Base-by-base conservation (phyloP, 2,888 invertebrate genomes). In the Drosophila mulleri region DNA sequence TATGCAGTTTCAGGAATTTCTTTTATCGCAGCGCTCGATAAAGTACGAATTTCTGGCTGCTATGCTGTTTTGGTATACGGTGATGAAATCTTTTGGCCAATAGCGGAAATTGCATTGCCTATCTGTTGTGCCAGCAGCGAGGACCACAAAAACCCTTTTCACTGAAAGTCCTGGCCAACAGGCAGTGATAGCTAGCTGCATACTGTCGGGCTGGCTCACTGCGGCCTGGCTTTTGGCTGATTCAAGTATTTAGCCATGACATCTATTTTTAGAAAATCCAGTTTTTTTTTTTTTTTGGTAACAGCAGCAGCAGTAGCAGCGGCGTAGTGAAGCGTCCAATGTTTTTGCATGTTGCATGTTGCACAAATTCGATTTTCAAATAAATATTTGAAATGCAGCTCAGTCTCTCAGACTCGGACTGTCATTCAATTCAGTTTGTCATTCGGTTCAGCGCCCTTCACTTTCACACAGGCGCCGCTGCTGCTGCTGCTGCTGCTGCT, bases 251-350 rank as follows among this genome's bases (percentile, higher is more conserved):
- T 89, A 88, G 90, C 86, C 90, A 82, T 32, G 52, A 50, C 75
- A 82, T 87, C 91, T 91, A 92, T 91, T 92, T 92, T 87, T 92
- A 92, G 92, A 92, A 89, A 91, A 91, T 91, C 91, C 91, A 89
- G 91, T 91, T 6, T 26, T 26, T 26, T 26, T 26, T 91, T 82
- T 83, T 32, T 50, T 50, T 91, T 80, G 90, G 90, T 88, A 84
- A 70, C 47, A 39, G 39, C 39, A 6, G 39, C 39, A 14, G 39
- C 14, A 39, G 16, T 14, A 23, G 41, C 16, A 4, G 44, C 65
- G 35, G 57, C 61, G 60, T 44, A 47, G 52, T 41, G 48, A 42
- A 53, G 50, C 60, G 50, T 39, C 48, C 37, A 52, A 67, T 75
- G 71, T 63, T 87, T 87, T 82, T 85, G 88, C 82, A 82, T 84